phyloP scores from a whole-genome alignment of 2,888 invertebrate genomes.

The Marronus borbonicus region DNA sequence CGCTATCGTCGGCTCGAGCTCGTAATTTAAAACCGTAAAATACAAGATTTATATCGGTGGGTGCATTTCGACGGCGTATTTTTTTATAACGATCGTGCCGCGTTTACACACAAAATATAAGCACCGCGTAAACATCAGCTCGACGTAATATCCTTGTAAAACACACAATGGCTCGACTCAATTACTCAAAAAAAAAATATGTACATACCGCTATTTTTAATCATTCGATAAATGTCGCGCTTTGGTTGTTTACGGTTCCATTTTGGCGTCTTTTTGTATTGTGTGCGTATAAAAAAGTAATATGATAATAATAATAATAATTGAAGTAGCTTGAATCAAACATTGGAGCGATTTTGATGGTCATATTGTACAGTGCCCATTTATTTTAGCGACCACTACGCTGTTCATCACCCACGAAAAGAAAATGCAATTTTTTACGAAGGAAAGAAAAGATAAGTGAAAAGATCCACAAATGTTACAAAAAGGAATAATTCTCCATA shows the following conservation, averaged over 20 bases:
- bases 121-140: slow-evolving; percentile 2
- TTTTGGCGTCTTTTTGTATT: not conserved
- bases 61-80: slow-evolving; percentile 24
- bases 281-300: not conserved
- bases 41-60: slow-evolving; percentile 38
- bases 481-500: no score
- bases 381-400: no score
- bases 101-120: slow-evolving; percentile 22
- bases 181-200: not conserved
- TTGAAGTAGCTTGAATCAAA: no score
- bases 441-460: no score
- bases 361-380: no score
- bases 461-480: no score
- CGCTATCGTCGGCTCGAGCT: not conserved
- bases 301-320: no score
- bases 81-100: slow-evolving; percentile 30
- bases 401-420: no score
- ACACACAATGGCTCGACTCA: not conserved
- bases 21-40: slow-evolving; percentile 47
- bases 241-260: slow-evolving; percentile 7
- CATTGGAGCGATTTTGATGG: no score
- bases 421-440: no score
- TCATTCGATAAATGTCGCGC: not conserved
- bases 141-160: not conserved
- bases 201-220: not conserved